These are phyloP conservation scores for Marmota flaviventris DNA, from an alignment of 2,113 vertebrate genomes.

Conservation along the genomic window DNA sequence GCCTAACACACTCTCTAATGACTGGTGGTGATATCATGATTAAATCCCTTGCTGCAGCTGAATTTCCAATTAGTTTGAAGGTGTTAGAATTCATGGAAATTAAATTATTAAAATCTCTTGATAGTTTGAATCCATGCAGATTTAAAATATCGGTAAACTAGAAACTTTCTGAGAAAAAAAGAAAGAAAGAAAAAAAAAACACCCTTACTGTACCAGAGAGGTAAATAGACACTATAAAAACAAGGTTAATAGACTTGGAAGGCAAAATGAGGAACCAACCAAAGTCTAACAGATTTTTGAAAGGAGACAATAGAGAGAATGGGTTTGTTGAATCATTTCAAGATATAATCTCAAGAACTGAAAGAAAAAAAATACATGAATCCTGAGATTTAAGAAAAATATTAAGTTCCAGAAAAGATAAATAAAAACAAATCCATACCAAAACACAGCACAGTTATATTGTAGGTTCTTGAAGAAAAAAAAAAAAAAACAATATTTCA, in stretches of 20 bases:
- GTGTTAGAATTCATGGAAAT: constrained; percentile 20
- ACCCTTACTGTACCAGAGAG: background rate
- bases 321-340: background rate
- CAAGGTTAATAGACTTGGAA: background rate
- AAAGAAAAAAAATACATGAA: background rate
- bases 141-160: background rate
- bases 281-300: background rate
- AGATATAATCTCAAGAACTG: background rate
- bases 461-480: background rate
- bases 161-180: constrained; percentile 37
- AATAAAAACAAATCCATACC: background rate
- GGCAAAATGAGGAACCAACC: background rate
- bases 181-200: too few species aligned
- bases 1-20: background rate
- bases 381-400: constrained; percentile 22
- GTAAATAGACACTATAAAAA: constrained; percentile 31
- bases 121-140: constrained; percentile 2
- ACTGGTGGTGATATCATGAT: background rate
- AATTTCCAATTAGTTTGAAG: constrained; percentile 24
- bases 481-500: background rate
- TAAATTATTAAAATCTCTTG: background rate
- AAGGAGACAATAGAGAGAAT: background rate
- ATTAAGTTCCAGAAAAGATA: background rate
- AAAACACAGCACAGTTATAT: background rate
- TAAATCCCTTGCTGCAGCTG: background rate